These are phyloP conservation scores for Strongylocentrotus purpuratus DNA, from an alignment of 35 echinoderm and acorn worm genomes.

Conservation along the genomic window DNA sequence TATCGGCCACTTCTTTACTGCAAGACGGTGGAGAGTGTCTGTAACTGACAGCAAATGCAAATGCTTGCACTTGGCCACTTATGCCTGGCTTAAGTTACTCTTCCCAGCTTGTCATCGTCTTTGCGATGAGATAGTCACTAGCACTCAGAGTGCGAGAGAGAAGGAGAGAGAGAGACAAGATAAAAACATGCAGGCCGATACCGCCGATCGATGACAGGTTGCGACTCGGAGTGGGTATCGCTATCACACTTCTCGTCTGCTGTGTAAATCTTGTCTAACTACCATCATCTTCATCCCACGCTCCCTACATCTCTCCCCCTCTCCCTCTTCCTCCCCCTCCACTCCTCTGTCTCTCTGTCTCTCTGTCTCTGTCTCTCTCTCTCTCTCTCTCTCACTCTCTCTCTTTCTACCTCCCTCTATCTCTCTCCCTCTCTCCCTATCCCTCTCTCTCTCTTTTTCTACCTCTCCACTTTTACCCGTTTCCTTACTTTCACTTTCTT, in stretches of 20 bases:
- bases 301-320: not conserved
- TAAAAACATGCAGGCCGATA: slow-evolving; percentile 7
- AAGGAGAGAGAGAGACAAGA: not conserved
- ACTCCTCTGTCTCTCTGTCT: too few relatives aligned
- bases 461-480: too few relatives aligned
- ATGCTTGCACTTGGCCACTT: slow-evolving; percentile 12
- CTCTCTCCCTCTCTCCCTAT: too few relatives aligned
- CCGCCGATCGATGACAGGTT: slow-evolving; percentile 23
- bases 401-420: not conserved
- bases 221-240: slow-evolving; percentile 5
- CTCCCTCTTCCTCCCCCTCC: not conserved
- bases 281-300: not conserved
- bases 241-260: slow-evolving; percentile 3
- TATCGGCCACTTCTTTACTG: not conserved
- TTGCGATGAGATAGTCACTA: not conserved
- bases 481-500: too few relatives aligned
- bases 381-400: not conserved
- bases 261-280: slow-evolving; percentile 11
- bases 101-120: not conserved
- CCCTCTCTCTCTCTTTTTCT: too few relatives aligned
- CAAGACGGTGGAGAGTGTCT: not conserved
- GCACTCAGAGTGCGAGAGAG: not conserved
- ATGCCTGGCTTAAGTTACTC: not conserved
- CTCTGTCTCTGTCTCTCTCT: too few relatives aligned
- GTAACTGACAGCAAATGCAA: slow-evolving; percentile 33